Percentiles rank a stretch among this genome's conserved stretches.
phyloP scores from a whole-genome alignment of 2,797 vertebrate species.

The Schizopygopsis malacanthus region DNA sequence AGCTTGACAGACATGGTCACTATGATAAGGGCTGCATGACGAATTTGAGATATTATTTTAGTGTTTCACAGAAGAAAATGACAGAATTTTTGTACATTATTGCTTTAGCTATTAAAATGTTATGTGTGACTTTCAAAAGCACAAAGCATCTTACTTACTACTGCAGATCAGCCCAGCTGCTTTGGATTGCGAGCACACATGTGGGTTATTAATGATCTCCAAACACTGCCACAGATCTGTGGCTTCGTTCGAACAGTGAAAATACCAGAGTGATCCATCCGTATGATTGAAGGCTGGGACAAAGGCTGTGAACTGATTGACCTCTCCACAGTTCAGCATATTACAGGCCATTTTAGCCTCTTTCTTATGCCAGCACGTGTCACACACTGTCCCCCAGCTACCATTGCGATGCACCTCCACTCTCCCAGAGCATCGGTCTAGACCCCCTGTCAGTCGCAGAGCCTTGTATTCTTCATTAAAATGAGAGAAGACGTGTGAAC shows the following conservation, averaged over 20 bases:
- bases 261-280: constrained; percentile 61
- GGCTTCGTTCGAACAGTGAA: rapidly evolving
- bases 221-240: constrained; percentile 68
- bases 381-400: constrained; percentile 74
- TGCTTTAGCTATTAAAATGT: not conserved
- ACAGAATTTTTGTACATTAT: not conserved
- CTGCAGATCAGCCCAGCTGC: constrained; percentile 73
- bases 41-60: not conserved
- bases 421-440: constrained; percentile 75
- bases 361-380: constrained; percentile 62
- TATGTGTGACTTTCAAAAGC: not conserved
- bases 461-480: constrained; percentile 70
- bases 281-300: constrained; percentile 55
- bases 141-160: constrained; percentile 63
- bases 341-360: constrained; percentile 68
- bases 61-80: not conserved
- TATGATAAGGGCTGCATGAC: not conserved
- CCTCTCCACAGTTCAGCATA: constrained; percentile 70
- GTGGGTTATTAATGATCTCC: rapidly evolving
- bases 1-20: not conserved
- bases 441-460: constrained; percentile 72
- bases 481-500: not conserved
- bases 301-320: constrained; percentile 22
- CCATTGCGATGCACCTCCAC: constrained; percentile 79
- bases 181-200: not conserved